Conservation (phyloP, 2,888 invertebrate genomes). For the Lasioglossum villosulum region DNA sequence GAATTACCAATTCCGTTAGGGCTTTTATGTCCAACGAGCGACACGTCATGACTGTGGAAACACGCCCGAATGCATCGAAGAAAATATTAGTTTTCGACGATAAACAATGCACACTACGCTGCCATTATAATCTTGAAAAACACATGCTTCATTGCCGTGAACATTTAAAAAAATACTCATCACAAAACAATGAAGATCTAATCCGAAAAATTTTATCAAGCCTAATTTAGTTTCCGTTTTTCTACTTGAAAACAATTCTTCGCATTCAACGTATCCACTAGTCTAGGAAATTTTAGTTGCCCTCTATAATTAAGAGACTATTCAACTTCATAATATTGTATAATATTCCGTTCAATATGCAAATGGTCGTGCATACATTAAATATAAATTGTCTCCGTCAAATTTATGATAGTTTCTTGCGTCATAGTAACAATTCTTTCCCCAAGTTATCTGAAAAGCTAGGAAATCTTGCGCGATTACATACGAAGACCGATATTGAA, state of each 20-base stretch:
- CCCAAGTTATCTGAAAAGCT: background rate
- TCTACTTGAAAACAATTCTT: background rate
- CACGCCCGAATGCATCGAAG: background rate
- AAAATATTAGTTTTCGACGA: background rate
- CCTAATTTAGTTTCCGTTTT: background rate
- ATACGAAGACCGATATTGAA: background rate
- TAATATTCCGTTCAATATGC: background rate
- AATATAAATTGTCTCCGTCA: background rate
- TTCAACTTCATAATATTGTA: background rate
- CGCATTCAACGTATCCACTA: background rate
- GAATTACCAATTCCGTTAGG: conserved; percentile 45
- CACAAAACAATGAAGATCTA: background rate
- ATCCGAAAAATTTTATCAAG: background rate
- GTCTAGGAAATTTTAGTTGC: background rate
- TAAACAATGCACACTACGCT: background rate
- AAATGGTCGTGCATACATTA: background rate
- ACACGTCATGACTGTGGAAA: background rate
- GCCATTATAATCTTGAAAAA: background rate
- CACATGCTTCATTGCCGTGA: too few relatives aligned
- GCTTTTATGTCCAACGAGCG: conserved; percentile 38
- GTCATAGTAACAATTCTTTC: background rate
- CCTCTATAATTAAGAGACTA: background rate
- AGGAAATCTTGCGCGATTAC: background rate
- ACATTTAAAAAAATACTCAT: too few relatives aligned
- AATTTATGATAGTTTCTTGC: background rate